phyloP scores from a whole-genome alignment of 2,888 invertebrate genomes.

The Drosophila nigricruria region DNA sequence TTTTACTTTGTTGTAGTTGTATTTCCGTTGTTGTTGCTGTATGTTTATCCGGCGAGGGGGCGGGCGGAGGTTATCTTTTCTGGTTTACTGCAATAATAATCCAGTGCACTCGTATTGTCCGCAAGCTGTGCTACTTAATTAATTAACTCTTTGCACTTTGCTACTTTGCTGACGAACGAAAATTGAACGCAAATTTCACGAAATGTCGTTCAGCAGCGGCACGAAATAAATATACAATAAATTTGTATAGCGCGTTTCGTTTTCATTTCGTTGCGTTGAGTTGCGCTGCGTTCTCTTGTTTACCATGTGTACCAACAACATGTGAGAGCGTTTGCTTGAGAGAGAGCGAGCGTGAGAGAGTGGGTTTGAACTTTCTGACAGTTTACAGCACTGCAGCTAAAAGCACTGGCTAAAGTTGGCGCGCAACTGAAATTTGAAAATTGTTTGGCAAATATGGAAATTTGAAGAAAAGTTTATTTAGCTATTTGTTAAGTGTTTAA shows the following conservation, averaged over 20 bases:
- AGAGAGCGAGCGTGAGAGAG: constrained; percentile 11
- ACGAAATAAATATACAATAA: constrained; percentile 72
- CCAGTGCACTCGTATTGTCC: constrained; percentile 38
- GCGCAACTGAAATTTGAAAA: constrained; percentile 21
- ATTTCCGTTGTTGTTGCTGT: constrained; percentile 24
- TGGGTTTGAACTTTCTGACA: background rate
- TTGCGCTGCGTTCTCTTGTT: constrained; percentile 47
- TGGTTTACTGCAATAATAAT: constrained; percentile 29
- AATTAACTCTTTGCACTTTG: constrained; percentile 52
- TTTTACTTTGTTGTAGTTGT: constrained; percentile 30
- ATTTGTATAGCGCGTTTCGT: constrained; percentile 51
- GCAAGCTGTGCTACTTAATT: constrained; percentile 38
- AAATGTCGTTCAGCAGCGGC: constrained; percentile 54
- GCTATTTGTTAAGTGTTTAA: background rate
- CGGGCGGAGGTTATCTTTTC: constrained; percentile 10
- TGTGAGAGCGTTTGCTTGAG: background rate
- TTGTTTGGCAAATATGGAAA: background rate
- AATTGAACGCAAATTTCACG: constrained; percentile 53
- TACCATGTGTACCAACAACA: constrained; percentile 49
- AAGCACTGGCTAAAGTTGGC: constrained; percentile 11
- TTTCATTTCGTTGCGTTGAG: constrained; percentile 45
- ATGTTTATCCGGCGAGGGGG: constrained; percentile 16
- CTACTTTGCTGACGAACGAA: constrained; percentile 31
- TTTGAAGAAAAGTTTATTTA: too few species aligned
- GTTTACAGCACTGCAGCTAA: constrained; percentile 41